These are phyloP conservation scores for Neogale vison DNA, from an alignment of 2,113 vertebrate genomes.

Conservation along the genomic window DNA sequence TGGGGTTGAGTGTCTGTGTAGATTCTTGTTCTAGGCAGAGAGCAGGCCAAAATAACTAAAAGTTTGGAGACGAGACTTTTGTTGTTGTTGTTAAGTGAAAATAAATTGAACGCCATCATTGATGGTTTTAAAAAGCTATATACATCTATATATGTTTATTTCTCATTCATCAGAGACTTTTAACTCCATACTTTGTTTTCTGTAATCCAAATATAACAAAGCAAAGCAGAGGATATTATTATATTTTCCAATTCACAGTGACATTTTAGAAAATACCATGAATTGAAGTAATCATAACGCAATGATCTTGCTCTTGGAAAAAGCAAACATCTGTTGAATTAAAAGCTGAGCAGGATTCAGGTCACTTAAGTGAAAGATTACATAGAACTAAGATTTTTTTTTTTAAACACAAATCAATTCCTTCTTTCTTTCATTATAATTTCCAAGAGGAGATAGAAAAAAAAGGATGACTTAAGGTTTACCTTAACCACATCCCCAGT, in stretches of 20 bases:
- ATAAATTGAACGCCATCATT: background rate
- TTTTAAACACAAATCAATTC: background rate
- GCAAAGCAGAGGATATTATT: background rate
- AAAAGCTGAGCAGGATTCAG: background rate
- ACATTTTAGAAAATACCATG: background rate
- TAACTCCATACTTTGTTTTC: background rate
- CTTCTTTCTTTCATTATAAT: background rate
- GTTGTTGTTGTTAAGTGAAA: background rate
- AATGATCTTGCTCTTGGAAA: slow-evolving; percentile 31
- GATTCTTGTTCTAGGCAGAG: background rate
- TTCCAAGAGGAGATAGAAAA: background rate
- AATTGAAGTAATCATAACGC: background rate
- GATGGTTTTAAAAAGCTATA: background rate
- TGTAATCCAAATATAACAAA: background rate
- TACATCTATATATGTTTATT: background rate
- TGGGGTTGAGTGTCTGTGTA: background rate
- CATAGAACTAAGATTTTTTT: background rate
- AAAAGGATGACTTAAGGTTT: background rate
- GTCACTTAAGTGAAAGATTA: background rate
- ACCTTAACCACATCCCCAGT: slow-evolving; percentile 86
- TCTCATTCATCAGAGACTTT: slow-evolving; percentile 14
- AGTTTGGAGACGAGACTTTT: background rate
- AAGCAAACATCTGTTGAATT: background rate
- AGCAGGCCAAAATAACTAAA: slow-evolving; percentile 9
- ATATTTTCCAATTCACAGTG: background rate